These are phyloP conservation scores for Cnemophilus loriae DNA, from an alignment of 2,113 vertebrate genomes.

Conservation along the genomic window DNA sequence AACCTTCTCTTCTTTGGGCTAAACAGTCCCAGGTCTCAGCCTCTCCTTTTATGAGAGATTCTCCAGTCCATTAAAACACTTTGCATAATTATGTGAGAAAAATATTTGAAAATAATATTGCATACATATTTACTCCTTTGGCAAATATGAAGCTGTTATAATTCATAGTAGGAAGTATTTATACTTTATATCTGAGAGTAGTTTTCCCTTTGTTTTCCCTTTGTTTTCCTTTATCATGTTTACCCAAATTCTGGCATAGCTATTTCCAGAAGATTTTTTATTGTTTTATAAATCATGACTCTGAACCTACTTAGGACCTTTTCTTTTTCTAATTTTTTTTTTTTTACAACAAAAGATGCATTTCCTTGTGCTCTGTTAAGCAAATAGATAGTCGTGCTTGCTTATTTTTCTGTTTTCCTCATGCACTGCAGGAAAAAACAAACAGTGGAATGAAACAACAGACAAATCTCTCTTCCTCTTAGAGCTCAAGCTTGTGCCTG, in stretches of 20 bases:
- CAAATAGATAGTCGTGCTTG: not conserved
- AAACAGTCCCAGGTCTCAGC: not conserved
- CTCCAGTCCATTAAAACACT: not conserved
- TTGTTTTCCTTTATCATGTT: not conserved
- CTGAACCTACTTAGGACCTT: not conserved
- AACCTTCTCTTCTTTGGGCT: not conserved
- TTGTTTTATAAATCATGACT: not conserved
- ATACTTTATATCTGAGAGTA: not conserved
- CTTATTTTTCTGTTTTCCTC: not conserved
- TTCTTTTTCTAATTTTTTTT: not conserved
- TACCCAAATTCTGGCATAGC: not conserved
- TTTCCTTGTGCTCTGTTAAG: not conserved
- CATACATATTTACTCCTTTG: not conserved
- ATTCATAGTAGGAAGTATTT: not conserved
- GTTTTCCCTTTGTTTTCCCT: not conserved
- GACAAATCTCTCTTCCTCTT: not conserved
- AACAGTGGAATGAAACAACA: not conserved
- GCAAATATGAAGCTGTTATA: not conserved
- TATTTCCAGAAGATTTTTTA: not conserved
- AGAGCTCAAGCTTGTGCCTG: not conserved
- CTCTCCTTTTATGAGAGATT: not conserved
- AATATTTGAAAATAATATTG: not conserved
- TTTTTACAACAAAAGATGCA: not conserved
- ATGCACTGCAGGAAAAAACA: not conserved
- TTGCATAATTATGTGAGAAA: not conserved